phyloP scores from a whole-genome alignment of 2,888 invertebrate species.

The Troglohyphantes excavatus region DNA sequence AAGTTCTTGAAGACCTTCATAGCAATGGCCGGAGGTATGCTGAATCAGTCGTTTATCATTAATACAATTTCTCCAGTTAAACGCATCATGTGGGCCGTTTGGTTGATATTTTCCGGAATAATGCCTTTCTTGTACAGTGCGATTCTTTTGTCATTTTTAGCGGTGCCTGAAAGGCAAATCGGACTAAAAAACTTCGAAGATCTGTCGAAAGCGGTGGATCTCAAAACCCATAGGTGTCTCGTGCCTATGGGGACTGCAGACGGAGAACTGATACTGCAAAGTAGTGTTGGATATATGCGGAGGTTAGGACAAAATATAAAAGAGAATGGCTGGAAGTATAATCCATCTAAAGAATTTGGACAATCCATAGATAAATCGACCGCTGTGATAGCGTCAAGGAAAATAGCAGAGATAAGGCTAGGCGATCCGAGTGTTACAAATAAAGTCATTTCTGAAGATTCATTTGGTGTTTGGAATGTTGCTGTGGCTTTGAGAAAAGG shows the following conservation, averaged over 20 bases:
- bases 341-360: too few relatives aligned
- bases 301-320: not conserved
- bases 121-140: not conserved
- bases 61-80: not conserved
- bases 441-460: not conserved
- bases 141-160: constrained; percentile 6
- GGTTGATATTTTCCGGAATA: not conserved
- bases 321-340: not conserved
- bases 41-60: not conserved
- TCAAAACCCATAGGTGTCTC: not conserved
- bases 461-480: not conserved
- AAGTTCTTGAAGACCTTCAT: not conserved
- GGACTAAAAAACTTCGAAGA: not conserved
- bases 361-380: not conserved
- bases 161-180: not conserved
- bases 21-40: not conserved
- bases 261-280: not conserved
- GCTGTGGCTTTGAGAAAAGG: not conserved
- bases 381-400: not conserved
- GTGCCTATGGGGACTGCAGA: not conserved
- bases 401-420: not conserved
- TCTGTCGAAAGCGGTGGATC: not conserved
- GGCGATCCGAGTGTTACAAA: not conserved
- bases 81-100: not conserved
- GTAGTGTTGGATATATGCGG: not conserved